Evolutionary conservation across 2,113 vertebrate species (phyloP).

Genomic region (Oncorhynchus masou): DNA sequence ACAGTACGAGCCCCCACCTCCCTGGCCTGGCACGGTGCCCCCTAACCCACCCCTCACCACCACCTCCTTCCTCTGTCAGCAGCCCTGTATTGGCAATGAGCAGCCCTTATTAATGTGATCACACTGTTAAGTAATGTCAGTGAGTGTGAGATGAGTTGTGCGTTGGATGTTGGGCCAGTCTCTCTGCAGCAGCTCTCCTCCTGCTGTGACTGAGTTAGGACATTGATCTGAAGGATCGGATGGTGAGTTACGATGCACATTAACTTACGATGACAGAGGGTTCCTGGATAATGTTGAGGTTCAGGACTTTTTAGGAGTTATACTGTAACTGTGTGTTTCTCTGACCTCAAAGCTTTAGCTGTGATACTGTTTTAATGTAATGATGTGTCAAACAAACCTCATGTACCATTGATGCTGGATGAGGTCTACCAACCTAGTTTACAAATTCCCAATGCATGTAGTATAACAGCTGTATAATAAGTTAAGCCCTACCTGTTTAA

Average conservation of each 20-base stretch:
- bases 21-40: constrained; percentile 3
- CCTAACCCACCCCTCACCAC: background rate
- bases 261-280: constrained; percentile 22
- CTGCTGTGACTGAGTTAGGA: constrained; percentile 34
- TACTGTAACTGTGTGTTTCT: background rate
- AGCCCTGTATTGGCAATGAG: constrained; percentile 8
- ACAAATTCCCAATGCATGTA: background rate
- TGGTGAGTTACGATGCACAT: constrained; percentile 28
- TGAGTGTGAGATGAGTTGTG: constrained; percentile 46
- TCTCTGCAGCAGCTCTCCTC: constrained; percentile 16
- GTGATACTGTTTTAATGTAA: background rate
- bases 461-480: no score
- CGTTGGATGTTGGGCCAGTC: constrained; percentile 13
- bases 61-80: background rate
- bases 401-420: no score
- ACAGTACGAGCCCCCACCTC: constrained; percentile 9
- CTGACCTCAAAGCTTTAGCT: background rate
- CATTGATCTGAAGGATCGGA: constrained; percentile 38
- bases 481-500: no score
- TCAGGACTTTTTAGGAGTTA: constrained; percentile 3
- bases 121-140: constrained; percentile 46
- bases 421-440: background rate
- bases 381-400: no score
- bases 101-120: constrained; percentile 52
- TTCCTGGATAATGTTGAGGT: constrained; percentile 10